phyloP scores from a whole-genome alignment of 2,113 vertebrate genomes.

The Rissa tridactyla region DNA sequence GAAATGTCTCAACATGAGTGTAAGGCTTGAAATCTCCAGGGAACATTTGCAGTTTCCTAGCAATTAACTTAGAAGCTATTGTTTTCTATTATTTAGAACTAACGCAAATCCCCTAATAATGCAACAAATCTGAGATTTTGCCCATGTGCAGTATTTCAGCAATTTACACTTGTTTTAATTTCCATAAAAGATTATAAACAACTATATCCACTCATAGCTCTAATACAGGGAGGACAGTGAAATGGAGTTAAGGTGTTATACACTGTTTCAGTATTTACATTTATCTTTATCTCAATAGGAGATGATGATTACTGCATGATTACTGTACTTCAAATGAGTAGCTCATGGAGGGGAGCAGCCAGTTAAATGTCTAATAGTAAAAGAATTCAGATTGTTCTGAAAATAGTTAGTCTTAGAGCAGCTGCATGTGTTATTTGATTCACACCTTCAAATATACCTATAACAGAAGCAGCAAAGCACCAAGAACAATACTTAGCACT shows the following conservation, averaged over 20 bases:
- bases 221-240: background rate
- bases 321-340: background rate
- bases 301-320: background rate
- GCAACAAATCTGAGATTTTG: background rate
- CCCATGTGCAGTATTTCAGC: background rate
- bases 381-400: background rate
- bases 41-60: background rate
- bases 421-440: background rate
- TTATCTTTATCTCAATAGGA: constrained; percentile 2
- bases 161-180: background rate
- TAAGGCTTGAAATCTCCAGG: background rate
- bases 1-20: background rate
- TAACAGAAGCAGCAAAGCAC: background rate
- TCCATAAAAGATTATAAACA: background rate
- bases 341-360: background rate
- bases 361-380: background rate
- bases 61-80: background rate
- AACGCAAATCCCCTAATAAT: background rate
- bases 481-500: background rate
- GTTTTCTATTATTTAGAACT: background rate
- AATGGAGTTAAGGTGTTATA: background rate
- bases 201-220: background rate
- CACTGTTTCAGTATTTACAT: background rate
- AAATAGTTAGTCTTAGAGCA: background rate
- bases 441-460: background rate